Evolutionary conservation across 2,888 invertebrate genomes (phyloP).

Genomic region (Sthenelais limicola): DNA sequence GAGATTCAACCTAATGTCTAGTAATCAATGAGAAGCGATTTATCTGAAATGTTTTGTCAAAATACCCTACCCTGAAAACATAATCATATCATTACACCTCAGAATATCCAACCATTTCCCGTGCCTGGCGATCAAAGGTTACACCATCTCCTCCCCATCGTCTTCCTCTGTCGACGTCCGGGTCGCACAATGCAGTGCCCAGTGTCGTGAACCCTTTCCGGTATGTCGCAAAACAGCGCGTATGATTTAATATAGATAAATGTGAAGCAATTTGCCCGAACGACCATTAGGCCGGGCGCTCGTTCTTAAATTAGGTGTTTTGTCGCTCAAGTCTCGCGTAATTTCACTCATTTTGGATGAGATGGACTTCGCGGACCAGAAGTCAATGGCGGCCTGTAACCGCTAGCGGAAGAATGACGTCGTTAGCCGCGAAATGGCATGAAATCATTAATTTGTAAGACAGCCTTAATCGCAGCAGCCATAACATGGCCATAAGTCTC

Average conservation of each 20-base stretch:
- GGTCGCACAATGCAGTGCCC: no score
- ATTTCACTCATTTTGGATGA: constrained; percentile 32
- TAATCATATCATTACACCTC: no score
- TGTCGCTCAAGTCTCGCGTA: constrained; percentile 14
- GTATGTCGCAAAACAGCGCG: constrained; percentile 17
- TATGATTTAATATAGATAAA: constrained; percentile 22
- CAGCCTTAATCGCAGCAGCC: constrained; percentile 28
- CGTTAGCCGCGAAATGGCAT: constrained; percentile 23
- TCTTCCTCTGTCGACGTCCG: no score
- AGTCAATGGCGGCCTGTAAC: constrained; percentile 32
- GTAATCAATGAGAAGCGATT: no score
- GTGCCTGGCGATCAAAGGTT: no score
- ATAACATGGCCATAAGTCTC: neutral
- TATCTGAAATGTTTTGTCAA: no score
- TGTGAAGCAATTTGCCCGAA: constrained; percentile 23
- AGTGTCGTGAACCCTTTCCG: constrained; percentile 20
- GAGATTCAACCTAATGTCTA: no score
- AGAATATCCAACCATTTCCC: no score
- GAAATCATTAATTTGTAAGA: constrained; percentile 31
- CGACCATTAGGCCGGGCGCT: constrained; percentile 20
- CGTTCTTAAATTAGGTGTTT: constrained; percentile 31
- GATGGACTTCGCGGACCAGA: constrained; percentile 23
- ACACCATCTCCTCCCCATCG: no score
- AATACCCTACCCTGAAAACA: no score
- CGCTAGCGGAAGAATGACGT: constrained; percentile 26